Conservation (phyloP, 2,113 vertebrate genomes). For the Mesembrinibis cayennensis region DNA sequence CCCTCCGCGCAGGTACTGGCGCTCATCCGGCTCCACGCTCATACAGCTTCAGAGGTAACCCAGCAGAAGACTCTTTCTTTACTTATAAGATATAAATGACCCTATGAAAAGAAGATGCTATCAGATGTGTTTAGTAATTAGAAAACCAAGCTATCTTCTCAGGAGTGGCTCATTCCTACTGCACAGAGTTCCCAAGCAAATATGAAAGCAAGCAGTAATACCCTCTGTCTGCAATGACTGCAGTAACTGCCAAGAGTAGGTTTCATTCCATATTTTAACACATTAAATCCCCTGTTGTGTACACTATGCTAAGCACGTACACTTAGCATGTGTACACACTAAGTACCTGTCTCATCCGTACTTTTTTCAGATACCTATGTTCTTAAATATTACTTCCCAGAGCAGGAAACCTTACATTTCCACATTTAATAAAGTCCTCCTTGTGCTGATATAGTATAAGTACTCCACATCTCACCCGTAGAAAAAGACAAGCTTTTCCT, state of each 20-base stretch:
- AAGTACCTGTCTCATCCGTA: neutral
- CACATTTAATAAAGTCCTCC: neutral
- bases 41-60: neutral
- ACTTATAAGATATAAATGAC: neutral
- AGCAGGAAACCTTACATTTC: neutral
- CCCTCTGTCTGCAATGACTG: neutral
- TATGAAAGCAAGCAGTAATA: neutral
- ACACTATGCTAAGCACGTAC: neutral
- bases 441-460: neutral
- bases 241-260: neutral
- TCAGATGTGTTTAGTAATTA: neutral
- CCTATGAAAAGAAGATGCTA: neutral
- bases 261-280: neutral
- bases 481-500: neutral
- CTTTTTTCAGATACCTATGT: neutral
- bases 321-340: neutral
- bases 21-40: neutral
- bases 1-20: rapidly evolving
- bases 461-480: neutral
- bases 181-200: neutral
- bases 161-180: neutral
- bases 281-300: neutral
- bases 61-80: neutral
- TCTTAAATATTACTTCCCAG: neutral
- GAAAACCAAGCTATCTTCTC: neutral